Percentiles rank a stretch among this genome's conserved stretches.
Conservation (phyloP, 1,140 invertebrate species). For the Drosophila sechellia region DNA sequence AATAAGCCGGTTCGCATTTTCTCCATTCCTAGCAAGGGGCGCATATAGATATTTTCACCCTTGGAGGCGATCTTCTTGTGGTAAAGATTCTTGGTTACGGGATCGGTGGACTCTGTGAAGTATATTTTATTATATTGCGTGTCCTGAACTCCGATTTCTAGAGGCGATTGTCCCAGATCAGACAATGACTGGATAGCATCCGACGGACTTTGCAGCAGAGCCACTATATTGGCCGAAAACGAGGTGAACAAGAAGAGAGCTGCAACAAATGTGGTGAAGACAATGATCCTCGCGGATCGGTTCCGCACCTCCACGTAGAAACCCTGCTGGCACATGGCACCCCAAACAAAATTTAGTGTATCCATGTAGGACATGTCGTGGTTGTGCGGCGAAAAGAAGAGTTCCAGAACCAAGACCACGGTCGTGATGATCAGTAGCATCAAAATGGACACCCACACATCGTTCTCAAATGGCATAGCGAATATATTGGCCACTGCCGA, state of each 20-base stretch:
- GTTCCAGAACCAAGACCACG: slow-evolving; percentile 62
- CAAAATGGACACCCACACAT: slow-evolving; percentile 87
- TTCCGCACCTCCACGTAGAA: slow-evolving; percentile 85
- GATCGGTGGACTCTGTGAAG: slow-evolving; percentile 86
- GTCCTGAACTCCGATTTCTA: slow-evolving; percentile 86
- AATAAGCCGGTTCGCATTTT: slow-evolving; percentile 85
- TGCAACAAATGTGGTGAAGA: slow-evolving; percentile 86
- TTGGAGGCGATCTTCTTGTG: slow-evolving; percentile 85
- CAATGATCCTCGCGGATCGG: slow-evolving; percentile 85
- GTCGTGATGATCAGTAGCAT: slow-evolving; percentile 75
- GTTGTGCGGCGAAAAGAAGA: slow-evolving; percentile 61
- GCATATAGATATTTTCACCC: slow-evolving; percentile 85
- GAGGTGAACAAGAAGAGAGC: slow-evolving; percentile 87
- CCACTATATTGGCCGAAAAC: slow-evolving; percentile 87
- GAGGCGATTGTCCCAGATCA: slow-evolving; percentile 86
- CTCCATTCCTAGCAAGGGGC: slow-evolving; percentile 85
- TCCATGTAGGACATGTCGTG: slow-evolving; percentile 83
- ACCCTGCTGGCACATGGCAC: slow-evolving; percentile 88
- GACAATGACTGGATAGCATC: slow-evolving; percentile 85
- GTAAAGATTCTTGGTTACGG: slow-evolving; percentile 85
- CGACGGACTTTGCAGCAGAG: slow-evolving; percentile 87
- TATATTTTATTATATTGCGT: slow-evolving; percentile 86
- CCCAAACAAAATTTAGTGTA: slow-evolving; percentile 85
- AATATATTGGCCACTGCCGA: slow-evolving; percentile 89
- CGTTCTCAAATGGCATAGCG: slow-evolving; percentile 87